Base-by-base conservation (phyloP, 2,797 vertebrate genomes). In the Tauraco hartlaubi region DNA sequence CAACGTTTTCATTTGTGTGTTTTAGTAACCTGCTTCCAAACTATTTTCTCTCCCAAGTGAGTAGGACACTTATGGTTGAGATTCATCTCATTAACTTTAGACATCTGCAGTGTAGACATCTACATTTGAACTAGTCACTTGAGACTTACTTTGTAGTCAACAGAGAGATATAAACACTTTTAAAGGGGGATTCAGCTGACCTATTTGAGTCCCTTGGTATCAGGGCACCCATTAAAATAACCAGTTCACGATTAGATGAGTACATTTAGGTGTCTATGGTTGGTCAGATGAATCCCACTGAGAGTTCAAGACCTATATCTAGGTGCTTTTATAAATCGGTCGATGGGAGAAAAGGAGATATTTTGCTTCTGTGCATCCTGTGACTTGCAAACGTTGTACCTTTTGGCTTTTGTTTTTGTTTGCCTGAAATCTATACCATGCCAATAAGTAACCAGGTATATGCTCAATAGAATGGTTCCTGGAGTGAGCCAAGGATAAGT, bases 81-180 rank as follows among this genome's bases (percentile, higher is more conserved):
- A 74, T 81, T 72, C 44, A 69, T 75, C 58, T 86, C 85, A 84
- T 94, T 93, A 80, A 72, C 49, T 92, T 90, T 16, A 91, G 58
- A 64, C 29, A 49, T 84, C 81, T 91, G n/a, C n/a, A 64, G 5
- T 72, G 56, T 21, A 88, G 85, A 82, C 66, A 62, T 74, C 72
- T 80, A 78, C 46, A 51, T 72, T 43, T 86, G 62, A 80, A 72
- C 46, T 81, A 55, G 35, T 61, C 76, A 62, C 51, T 84, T 63
- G 85, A 80, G 58, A 62, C n/a, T 88, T 69, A 58, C 33, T 64
- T 86, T 78, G 68, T 31, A 86, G 58, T 62, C 79, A 86, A 62
- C 9, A 77, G 88, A 77, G 66, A 88, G 29, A 64, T 23, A 71
- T 14, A 85, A 88, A 56, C 14, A 39, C 55, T 68, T 85, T 55